These are phyloP conservation scores for Drosophila bunnanda DNA, from an alignment of 2,888 invertebrate genomes.

Conservation along the genomic window DNA sequence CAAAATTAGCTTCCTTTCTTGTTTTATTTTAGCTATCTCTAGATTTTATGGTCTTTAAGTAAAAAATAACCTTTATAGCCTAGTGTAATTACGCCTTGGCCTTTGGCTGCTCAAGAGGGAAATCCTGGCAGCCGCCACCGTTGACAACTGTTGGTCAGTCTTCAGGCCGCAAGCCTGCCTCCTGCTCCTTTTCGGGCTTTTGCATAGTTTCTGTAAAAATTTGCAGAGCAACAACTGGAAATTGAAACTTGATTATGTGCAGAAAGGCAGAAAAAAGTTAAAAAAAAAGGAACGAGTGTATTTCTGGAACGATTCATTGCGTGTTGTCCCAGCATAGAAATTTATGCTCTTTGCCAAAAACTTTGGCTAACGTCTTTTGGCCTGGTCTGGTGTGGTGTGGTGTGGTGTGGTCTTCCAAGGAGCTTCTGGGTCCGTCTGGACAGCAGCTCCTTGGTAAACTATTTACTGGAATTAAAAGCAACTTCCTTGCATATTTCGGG, in stretches of 20 bases:
- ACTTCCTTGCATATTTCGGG: slow-evolving; percentile 49
- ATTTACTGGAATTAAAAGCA: slow-evolving; percentile 69
- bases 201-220: slow-evolving; percentile 62
- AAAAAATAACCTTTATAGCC: slow-evolving; percentile 12
- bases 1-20: too few relatives aligned
- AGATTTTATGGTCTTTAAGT: too few relatives aligned
- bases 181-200: slow-evolving; percentile 27
- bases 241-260: slow-evolving; percentile 84
- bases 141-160: slow-evolving; percentile 72
- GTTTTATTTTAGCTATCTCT: too few relatives aligned
- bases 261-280: slow-evolving; percentile 70
- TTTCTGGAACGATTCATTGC: slow-evolving; percentile 25
- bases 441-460: slow-evolving; percentile 54
- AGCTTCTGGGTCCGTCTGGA: slow-evolving; percentile 20
- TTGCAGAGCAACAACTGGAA: slow-evolving; percentile 67
- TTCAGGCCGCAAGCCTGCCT: slow-evolving; percentile 43
- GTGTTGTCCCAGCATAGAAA: slow-evolving; percentile 63
- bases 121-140: slow-evolving; percentile 49
- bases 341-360: slow-evolving; percentile 78
- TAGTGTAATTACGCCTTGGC: slow-evolving; percentile 57
- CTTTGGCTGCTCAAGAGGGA: slow-evolving; percentile 30
- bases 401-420: slow-evolving; percentile 8
- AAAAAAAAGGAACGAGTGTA: slow-evolving; percentile 1
- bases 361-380: slow-evolving; percentile 54
- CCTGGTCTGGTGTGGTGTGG: slow-evolving; percentile 9